Evolutionary conservation across 1,140 invertebrate species (phyloP), one percentile per base, ranked within the genome.

Genomic region (Lerema accius): DNA sequence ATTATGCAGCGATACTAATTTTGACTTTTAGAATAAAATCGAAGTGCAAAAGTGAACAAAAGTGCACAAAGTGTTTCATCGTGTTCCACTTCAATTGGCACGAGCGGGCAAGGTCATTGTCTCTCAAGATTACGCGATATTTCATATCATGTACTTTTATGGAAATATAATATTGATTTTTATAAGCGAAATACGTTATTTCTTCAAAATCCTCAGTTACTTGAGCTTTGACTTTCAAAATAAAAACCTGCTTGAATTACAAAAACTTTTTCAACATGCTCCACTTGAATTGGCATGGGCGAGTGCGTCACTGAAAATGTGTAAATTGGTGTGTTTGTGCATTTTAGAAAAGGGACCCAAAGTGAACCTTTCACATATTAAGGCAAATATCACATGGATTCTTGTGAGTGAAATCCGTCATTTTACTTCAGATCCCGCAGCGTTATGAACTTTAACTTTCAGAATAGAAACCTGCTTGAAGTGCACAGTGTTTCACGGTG

Each of bases 361-460:
- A n/a, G n/a, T n/a, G n/a, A n/a, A 32, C 7, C 3, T 32, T 32
- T 7, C 28, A 7, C 4, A 4, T 32, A 3, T 4, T 32, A 4
- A 32, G 3, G 7, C 3, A 7, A 32, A 32, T 5, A n/a, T n/a
- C n/a, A n/a, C n/a, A n/a, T n/a, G n/a, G n/a, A n/a, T n/a, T n/a
- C n/a, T n/a, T n/a, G n/a, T n/a, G n/a, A n/a, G n/a, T n/a, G n/a
- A n/a, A n/a, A n/a, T n/a, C n/a, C n/a, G n/a, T n/a, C n/a, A n/a
- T n/a, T n/a, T n/a, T n/a, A n/a, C n/a, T n/a, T n/a, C n/a, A n/a
- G n/a, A n/a, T n/a, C n/a, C n/a, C n/a, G n/a, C n/a, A n/a, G n/a
- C n/a, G n/a, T n/a, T 11, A 59, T 46, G 26, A 46, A 17, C 56
- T 23, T 3, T 23, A 5, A 23, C 19, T 23, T 23, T 23, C 19